Evolutionary conservation across 2,888 invertebrate genomes (phyloP), one percentile per base, ranked within the genome.

Genomic region (Xestoiulus laeticollis): DNA sequence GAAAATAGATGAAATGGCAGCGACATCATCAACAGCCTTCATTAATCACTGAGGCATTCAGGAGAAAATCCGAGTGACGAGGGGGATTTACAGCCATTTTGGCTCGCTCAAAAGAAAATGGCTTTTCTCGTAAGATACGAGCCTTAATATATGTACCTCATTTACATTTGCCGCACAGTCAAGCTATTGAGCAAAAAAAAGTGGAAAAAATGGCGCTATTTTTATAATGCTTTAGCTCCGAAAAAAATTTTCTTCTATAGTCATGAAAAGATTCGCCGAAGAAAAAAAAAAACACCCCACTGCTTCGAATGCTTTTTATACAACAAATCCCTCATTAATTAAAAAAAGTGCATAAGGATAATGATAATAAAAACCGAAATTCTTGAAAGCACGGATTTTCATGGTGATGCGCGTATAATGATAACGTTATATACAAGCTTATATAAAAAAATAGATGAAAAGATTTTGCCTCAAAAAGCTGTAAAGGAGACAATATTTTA

Each of bases 11-110:
- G 30, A 78, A 78, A 78, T 78, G 78, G 78, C 78, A 30, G 78
- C 78, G 78, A 78, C 78, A 78, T 78, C 78, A 78, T 78, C 78
- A 78, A 78, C 78, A 78, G 78, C 78, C 78, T 78, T 78, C 78
- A 78, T 78, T 78, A 78, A 78, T 78, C 78, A 78, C 78, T 78
- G 78, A 78, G 78, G 78, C 78, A 78, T 78, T 78, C 78, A 78
- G 26, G 78, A 78, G 78, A 78, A 78, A 78, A 78, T 78, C 78
- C 78, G 78, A 78, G 78, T 78, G 78, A 78, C 78, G 78, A 78
- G 78, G 78, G 78, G 78, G 78, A 78, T 78, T 78, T 78, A 78
- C 78, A 78, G 78, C 78, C 78, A 78, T 78, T 78, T 78, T 30
- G 78, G 78, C 26, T 30, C 78, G 30, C 30, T 78, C 78, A 78